phyloP scores from a whole-genome alignment of 1,140 invertebrate genomes.

The Triops longicaudatus region DNA sequence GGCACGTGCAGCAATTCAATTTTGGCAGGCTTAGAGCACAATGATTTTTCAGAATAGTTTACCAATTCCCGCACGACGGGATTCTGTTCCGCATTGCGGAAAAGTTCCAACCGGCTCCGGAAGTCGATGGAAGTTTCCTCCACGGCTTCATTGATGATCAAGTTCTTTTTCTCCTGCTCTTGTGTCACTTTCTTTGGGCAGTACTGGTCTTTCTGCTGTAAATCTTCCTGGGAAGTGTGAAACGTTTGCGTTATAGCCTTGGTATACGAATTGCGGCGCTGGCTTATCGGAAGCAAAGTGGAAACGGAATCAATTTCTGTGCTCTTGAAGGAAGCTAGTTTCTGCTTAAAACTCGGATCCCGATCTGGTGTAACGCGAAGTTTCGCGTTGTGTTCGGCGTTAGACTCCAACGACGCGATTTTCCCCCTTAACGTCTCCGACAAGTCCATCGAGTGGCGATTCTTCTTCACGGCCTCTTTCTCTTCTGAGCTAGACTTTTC shows the following conservation, averaged over 20 bases:
- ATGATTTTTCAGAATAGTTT: not conserved
- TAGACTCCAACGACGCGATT: slow-evolving; percentile 27
- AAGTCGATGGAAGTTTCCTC: slow-evolving; percentile 15
- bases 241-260: not conserved
- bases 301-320: slow-evolving; percentile 23
- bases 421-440: slow-evolving; percentile 30
- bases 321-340: slow-evolving; percentile 33
- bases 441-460: slow-evolving; percentile 40
- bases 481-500: slow-evolving; percentile 24
- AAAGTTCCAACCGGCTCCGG: slow-evolving; percentile 5
- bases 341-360: slow-evolving; percentile 28
- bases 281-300: not conserved
- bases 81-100: slow-evolving; percentile 13
- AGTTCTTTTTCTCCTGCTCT: not conserved
- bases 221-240: not conserved
- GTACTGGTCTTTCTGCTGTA: not conserved
- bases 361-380: slow-evolving; percentile 30
- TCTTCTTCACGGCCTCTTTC: slow-evolving; percentile 29
- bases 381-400: slow-evolving; percentile 23
- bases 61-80: not conserved
- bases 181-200: not conserved
- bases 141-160: not conserved
- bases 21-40: not conserved
- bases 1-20: not conserved
- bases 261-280: not conserved